Evolutionary conservation across 2,797 vertebrate species (phyloP).

Genomic region (Numenius phaeopus): DNA sequence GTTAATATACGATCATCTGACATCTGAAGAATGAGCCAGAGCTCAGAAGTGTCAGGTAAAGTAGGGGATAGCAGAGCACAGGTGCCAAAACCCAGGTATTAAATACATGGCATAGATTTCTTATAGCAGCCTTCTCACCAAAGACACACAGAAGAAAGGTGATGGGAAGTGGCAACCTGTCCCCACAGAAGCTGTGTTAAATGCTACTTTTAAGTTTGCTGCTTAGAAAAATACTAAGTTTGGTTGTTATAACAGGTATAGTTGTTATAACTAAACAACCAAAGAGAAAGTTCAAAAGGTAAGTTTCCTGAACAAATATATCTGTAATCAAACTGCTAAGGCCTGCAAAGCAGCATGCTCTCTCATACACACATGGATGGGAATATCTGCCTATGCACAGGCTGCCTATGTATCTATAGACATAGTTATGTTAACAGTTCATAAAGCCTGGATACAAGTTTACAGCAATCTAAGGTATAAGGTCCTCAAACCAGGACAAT

Average conservation of each 20-base stretch:
- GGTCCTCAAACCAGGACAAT: background rate
- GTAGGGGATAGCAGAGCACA: background rate
- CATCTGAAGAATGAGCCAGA: background rate
- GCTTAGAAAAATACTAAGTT: background rate
- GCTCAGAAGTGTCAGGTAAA: background rate
- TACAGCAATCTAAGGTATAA: background rate
- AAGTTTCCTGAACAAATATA: background rate
- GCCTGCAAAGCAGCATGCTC: background rate
- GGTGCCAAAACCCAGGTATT: background rate
- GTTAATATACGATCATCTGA: background rate
- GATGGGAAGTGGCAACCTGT: background rate
- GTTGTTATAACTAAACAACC: background rate
- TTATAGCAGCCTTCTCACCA: background rate
- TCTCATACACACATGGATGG: too few relatives aligned
- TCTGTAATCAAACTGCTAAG: background rate
- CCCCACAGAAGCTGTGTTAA: background rate
- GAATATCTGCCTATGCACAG: background rate
- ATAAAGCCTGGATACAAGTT: background rate
- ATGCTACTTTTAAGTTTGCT: background rate
- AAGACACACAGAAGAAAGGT: background rate
- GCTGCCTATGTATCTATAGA: background rate
- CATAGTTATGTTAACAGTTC: rapidly evolving
- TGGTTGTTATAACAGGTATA: background rate
- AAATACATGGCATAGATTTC: background rate
- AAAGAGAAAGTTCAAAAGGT: background rate